These are phyloP conservation scores for Desoria tigrina DNA, from an alignment of 2,888 invertebrate genomes.

Conservation along the genomic window DNA sequence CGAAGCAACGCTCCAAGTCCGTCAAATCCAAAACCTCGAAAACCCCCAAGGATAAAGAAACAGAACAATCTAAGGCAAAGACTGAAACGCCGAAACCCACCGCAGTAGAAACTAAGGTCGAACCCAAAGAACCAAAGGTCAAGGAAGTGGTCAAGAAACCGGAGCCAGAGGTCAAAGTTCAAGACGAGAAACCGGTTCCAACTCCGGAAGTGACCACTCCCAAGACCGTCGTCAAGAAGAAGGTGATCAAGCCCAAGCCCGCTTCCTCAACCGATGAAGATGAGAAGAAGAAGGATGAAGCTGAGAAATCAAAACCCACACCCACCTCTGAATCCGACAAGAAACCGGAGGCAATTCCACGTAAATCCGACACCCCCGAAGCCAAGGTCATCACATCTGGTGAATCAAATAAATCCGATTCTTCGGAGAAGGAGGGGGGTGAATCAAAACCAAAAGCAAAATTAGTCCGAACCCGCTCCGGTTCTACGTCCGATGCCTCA, in stretches of 20 bases:
- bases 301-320: background rate
- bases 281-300: conserved; percentile 57
- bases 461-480: conserved; percentile 31
- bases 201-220: conserved; percentile 42
- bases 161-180: conserved; percentile 29
- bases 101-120: conserved; percentile 7
- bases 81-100: conserved; percentile 1
- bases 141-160: conserved; percentile 14
- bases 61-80: conserved; percentile 15
- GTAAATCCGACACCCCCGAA: conserved; percentile 3
- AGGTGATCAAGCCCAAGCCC: conserved; percentile 63
- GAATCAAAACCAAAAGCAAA: conserved; percentile 24
- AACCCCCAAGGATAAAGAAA: background rate
- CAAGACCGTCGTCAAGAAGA: conserved; percentile 29
- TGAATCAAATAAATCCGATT: conserved; percentile 17
- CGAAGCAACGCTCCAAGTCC: conserved; percentile 13
- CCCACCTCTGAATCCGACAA: conserved; percentile 12
- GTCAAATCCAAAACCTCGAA: conserved; percentile 1
- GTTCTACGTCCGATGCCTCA: conserved; percentile 43
- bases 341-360: conserved; percentile 8
- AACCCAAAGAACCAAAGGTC: conserved; percentile 19
- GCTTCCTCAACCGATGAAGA: conserved; percentile 23
- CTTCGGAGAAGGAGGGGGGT: conserved; percentile 18
- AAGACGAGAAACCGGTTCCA: conserved; percentile 43
- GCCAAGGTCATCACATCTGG: conserved; percentile 7